These are phyloP conservation scores for Plebejus anna DNA, from an alignment of 2,888 invertebrate species.

Conservation along the genomic window DNA sequence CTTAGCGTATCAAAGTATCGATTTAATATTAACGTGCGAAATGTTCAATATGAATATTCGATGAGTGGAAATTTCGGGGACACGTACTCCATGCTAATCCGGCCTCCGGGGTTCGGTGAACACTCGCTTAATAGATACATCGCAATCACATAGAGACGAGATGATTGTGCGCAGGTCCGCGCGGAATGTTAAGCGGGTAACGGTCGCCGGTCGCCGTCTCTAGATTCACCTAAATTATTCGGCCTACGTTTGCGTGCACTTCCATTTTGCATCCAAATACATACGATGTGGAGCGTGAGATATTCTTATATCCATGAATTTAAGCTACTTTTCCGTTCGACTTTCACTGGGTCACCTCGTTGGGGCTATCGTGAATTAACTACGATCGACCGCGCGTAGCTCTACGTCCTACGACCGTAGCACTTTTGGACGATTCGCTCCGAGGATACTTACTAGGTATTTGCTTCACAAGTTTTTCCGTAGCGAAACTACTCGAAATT, in stretches of 20 bases:
- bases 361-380: background rate
- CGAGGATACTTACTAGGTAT: background rate
- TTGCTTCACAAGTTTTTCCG: background rate
- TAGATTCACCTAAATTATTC: conserved; percentile 75
- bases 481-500: background rate
- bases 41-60: conserved; percentile 42
- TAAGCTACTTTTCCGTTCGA: conserved; percentile 28
- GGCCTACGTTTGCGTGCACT: conserved; percentile 57
- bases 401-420: conserved; percentile 14
- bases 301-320: conserved; percentile 35
- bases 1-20: background rate
- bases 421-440: background rate
- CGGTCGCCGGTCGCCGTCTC: conserved; percentile 64
- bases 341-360: conserved; percentile 24
- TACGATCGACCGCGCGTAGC: background rate
- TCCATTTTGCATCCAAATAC: conserved; percentile 32
- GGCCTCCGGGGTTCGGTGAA: conserved; percentile 31
- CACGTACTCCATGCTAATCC: conserved; percentile 50
- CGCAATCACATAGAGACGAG: conserved; percentile 63
- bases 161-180: conserved; percentile 59
- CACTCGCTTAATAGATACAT: conserved; percentile 40
- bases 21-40: conserved; percentile 10
- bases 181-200: conserved; percentile 66
- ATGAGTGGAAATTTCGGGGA: conserved; percentile 45
- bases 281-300: conserved; percentile 44